phyloP scores from a whole-genome alignment of 64 coral and sea anemone genomes.

The Stylophora pistillata region DNA sequence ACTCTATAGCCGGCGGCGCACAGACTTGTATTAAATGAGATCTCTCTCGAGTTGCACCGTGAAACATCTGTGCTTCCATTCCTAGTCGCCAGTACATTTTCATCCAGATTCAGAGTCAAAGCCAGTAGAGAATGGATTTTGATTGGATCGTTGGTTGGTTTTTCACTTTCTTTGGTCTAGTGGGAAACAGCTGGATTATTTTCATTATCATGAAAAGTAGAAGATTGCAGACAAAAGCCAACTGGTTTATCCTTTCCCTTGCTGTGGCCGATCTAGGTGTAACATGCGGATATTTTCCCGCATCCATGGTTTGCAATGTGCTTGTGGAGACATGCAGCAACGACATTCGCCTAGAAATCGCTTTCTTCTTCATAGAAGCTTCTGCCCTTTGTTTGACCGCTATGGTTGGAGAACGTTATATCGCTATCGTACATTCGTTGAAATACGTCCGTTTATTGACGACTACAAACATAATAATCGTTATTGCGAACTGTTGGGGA shows the following conservation, averaged over 20 bases:
- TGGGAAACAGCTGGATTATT: conserved; percentile 18
- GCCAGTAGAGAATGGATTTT: too few species aligned
- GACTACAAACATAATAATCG: too few species aligned
- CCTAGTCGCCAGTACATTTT: too few species aligned
- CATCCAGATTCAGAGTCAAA: too few species aligned
- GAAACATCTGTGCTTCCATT: too few species aligned
- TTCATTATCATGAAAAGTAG: not conserved
- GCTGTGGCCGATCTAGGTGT: not conserved
- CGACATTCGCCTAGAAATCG: not conserved
- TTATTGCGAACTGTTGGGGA: too few species aligned
- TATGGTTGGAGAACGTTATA: conserved; percentile 1
- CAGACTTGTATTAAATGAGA: too few species aligned
- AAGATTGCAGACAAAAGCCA: not conserved
- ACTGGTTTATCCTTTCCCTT: conserved; percentile 9
- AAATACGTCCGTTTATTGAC: conserved; percentile 15
- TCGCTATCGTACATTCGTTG: not conserved
- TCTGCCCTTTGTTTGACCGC: not conserved
- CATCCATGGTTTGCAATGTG: not conserved
- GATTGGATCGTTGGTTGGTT: conserved; percentile 8
- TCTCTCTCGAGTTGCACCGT: too few species aligned
- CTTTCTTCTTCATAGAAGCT: not conserved
- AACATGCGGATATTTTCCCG: not conserved
- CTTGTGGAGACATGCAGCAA: not conserved
- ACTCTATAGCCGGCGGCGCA: too few species aligned
- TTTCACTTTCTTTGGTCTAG: not conserved